Conservation (phyloP, 2,113 vertebrate genomes). For the Ahaetulla prasina region DNA sequence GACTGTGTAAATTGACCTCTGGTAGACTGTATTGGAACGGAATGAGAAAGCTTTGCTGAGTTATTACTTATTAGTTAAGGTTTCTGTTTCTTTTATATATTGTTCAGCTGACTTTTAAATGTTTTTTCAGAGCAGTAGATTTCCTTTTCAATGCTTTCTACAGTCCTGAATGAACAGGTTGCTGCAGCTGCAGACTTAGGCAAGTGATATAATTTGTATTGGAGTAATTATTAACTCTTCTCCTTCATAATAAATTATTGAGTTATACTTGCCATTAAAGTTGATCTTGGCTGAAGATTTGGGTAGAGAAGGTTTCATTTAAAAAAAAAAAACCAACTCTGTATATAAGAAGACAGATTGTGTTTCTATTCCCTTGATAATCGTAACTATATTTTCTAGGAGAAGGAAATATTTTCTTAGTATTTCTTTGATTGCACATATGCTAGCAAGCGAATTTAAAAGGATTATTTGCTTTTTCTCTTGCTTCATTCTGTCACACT, state of each 20-base stretch:
- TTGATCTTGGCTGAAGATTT: neutral
- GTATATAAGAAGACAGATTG: neutral
- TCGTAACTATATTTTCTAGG: neutral
- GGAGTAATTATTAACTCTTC: neutral
- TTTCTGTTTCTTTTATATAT: neutral
- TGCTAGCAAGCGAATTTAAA: slow-evolving; percentile 17
- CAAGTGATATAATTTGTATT: neutral
- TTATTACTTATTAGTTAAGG: neutral
- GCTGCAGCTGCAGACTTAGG: neutral
- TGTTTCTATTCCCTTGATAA: neutral
- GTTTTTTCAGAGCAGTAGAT: neutral
- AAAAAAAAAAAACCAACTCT: neutral
- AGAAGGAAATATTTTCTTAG: neutral
- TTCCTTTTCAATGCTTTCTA: neutral
- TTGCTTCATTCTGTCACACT: neutral
- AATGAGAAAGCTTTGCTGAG: neutral
- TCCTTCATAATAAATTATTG: neutral
- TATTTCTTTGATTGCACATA: slow-evolving; percentile 10
- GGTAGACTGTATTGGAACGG: neutral
- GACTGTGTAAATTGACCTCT: neutral
- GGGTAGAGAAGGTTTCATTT: neutral
- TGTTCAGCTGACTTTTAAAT: neutral
- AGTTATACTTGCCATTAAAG: neutral
- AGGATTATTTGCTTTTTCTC: neutral
- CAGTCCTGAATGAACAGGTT: neutral